Evolutionary conservation across 92 coral and sea anemone species (phyloP).

Genomic region (Porites cylindrica): DNA sequence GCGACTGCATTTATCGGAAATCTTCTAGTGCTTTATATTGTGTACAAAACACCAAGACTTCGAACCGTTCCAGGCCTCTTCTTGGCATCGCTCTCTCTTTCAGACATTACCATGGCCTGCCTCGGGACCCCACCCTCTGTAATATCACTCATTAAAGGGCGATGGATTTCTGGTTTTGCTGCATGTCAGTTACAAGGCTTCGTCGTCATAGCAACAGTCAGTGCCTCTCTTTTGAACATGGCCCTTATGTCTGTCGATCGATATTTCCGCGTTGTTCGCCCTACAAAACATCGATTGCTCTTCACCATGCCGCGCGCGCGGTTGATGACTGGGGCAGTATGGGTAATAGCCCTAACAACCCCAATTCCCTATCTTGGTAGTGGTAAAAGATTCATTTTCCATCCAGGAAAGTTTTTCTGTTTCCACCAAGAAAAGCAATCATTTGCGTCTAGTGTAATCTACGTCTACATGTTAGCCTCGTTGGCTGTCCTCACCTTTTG

Average conservation of each 20-base stretch:
- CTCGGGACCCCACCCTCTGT: conserved; percentile 44
- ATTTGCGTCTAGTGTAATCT: not conserved
- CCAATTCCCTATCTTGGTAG: conserved; percentile 51
- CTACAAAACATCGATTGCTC: conserved; percentile 37
- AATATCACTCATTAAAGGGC: conserved; percentile 38
- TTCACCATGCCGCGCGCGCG: conserved; percentile 55
- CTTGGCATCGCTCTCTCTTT: conserved; percentile 52
- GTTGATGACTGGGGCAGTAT: conserved; percentile 40
- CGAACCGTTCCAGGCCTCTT: conserved; percentile 50
- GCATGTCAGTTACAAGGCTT: conserved; percentile 55
- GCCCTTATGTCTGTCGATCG: conserved; percentile 55
- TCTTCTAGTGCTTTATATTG: conserved; percentile 41
- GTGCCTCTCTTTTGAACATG: conserved; percentile 60
- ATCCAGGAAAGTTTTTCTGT: conserved; percentile 61
- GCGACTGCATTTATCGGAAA: conserved; percentile 37
- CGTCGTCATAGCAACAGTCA: conserved; percentile 21
- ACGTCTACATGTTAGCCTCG: not conserved
- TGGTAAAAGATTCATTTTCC: conserved; percentile 41
- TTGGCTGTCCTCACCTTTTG: conserved; percentile 36
- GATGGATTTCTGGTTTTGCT: conserved; percentile 34
- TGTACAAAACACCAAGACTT: conserved; percentile 54
- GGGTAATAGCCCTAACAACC: conserved; percentile 38
- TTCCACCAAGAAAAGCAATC: conserved; percentile 21
- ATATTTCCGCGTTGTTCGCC: conserved; percentile 55
- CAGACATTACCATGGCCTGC: conserved; percentile 51